Conservation (phyloP, 2,888 invertebrate species). For the Trisateles emortualis region DNA sequence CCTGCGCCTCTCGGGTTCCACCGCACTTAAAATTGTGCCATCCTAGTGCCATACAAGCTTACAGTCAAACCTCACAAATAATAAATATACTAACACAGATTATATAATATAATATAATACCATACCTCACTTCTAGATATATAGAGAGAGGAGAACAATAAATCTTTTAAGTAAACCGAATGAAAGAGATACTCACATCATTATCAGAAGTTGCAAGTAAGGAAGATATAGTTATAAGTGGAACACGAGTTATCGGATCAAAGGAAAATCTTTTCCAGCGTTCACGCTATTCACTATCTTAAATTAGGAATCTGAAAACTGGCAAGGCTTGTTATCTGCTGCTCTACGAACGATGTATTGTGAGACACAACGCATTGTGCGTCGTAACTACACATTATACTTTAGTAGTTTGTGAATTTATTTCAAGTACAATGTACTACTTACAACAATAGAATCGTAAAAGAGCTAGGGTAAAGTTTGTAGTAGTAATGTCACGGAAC, state of each 20-base stretch:
- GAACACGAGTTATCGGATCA: constrained; percentile 14
- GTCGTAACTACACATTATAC: no score
- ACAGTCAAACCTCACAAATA: no score
- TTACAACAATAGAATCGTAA: constrained; percentile 43
- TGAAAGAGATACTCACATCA: background rate
- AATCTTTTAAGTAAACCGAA: constrained; percentile 19
- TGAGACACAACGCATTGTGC: constrained; percentile 22
- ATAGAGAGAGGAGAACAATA: constrained; percentile 9
- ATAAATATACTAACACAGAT: no score
- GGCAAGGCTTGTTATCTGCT: constrained; percentile 31
- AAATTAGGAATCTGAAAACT: constrained; percentile 38
- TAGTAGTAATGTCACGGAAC: constrained; percentile 44
- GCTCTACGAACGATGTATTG: constrained; percentile 12
- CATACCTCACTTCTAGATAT: no score
- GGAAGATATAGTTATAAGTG: constrained; percentile 7
- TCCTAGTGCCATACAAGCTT: no score
- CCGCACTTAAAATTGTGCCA: no score
- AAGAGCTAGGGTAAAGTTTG: constrained; percentile 43
- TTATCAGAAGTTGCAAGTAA: constrained; percentile 18
- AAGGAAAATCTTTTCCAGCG: constrained; percentile 34
- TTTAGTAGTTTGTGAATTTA: constrained; percentile 27
- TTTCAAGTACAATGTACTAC: constrained; percentile 32
- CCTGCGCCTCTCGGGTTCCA: no score
- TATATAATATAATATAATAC: no score
- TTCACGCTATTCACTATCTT: constrained; percentile 36